Evolutionary conservation across 2,113 vertebrate species (phyloP).

Genomic region (Cavia porcellus): DNA sequence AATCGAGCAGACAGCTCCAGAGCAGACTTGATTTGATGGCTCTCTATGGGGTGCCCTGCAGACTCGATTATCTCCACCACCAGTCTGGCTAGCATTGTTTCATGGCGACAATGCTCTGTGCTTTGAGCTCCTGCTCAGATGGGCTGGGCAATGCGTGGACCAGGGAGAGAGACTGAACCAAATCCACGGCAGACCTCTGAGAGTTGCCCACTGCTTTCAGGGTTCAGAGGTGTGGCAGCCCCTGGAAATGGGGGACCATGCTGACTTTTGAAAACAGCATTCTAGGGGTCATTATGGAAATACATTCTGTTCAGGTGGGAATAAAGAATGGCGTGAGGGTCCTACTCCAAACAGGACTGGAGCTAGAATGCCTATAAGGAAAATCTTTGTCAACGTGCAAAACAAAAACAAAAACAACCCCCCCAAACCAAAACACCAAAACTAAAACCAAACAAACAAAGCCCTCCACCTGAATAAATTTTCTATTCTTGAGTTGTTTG

Average conservation of each 20-base stretch:
- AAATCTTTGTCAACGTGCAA: constrained; percentile 60
- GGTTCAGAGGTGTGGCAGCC: not conserved
- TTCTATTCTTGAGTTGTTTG: constrained; percentile 64
- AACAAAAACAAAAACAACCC: not conserved
- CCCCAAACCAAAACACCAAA: not conserved
- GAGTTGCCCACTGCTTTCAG: constrained; percentile 38
- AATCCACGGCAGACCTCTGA: constrained; percentile 47
- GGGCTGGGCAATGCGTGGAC: constrained; percentile 11
- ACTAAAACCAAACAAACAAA: not conserved
- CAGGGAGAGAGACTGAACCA: constrained; percentile 46
- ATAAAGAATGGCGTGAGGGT: not conserved
- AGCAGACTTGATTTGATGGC: constrained; percentile 86
- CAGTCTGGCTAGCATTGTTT: constrained; percentile 83
- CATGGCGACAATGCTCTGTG: constrained; percentile 73
- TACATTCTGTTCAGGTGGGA: constrained; percentile 37
- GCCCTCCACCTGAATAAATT: constrained; percentile 3
- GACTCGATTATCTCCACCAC: constrained; percentile 85
- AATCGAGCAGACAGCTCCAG: constrained; percentile 86
- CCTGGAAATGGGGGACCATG: constrained; percentile 58
- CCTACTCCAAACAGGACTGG: constrained; percentile 53
- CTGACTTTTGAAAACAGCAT: constrained; percentile 23
- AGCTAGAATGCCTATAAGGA: constrained; percentile 66
- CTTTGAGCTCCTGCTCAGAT: constrained; percentile 75
- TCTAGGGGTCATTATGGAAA: constrained; percentile 68
- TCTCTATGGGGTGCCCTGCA: constrained; percentile 86